phyloP scores from a whole-genome alignment of 1,140 invertebrate species.

The Pseudomyrmex dendroicus region DNA sequence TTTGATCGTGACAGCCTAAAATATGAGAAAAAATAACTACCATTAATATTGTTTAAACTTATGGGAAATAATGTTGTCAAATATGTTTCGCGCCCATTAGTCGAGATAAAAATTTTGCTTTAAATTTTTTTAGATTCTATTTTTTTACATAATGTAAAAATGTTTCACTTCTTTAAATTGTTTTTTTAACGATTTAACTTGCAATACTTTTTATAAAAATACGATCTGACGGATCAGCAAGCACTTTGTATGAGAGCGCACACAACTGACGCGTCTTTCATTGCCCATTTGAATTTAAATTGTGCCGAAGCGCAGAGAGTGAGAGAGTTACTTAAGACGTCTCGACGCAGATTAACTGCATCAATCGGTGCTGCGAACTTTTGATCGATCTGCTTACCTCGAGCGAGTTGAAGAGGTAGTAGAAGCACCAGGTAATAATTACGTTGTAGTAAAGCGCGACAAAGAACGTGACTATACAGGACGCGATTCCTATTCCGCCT shows the following conservation, averaged over 20 bases:
- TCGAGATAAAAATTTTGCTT: neutral
- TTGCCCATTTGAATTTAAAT: conserved; percentile 6
- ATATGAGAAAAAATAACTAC: conserved; percentile 61
- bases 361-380: conserved; percentile 24
- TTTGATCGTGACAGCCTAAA: conserved; percentile 78
- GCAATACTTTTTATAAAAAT: neutral
- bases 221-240: neutral
- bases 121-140: neutral
- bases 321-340: conserved; percentile 14
- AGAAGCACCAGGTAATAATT: conserved; percentile 99
- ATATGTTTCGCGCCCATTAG: neutral
- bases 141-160: neutral
- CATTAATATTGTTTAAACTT: conserved; percentile 6
- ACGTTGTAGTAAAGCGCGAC: conserved; percentile 99
- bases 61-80: neutral
- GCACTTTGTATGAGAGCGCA: neutral
- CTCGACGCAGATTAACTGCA: conserved; percentile 38
- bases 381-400: conserved; percentile 86
- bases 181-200: neutral
- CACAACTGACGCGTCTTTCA: neutral
- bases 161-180: neutral
- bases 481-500: conserved; percentile 95
- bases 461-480: conserved; percentile 96
- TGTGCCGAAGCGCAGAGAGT: neutral
- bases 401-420: conserved; percentile 96